Evolutionary conservation across 2,888 invertebrate species (phyloP).

Genomic region (Pheosia tremula): DNA sequence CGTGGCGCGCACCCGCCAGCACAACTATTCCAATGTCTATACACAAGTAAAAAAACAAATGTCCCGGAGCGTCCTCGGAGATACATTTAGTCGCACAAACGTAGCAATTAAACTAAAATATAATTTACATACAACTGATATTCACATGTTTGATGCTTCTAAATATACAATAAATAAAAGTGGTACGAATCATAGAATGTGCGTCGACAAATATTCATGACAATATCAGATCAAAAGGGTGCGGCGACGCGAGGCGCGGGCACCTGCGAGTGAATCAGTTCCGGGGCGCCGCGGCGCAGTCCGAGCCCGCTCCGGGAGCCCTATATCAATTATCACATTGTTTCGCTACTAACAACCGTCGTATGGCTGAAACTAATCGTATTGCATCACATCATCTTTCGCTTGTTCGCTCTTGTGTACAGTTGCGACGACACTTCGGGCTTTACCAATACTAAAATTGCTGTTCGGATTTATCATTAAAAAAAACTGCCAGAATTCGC

Average conservation of each 20-base stretch:
- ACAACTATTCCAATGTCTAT: slow-evolving; percentile 71
- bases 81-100: slow-evolving; percentile 23
- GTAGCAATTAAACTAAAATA: slow-evolving; percentile 9
- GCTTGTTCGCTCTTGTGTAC: slow-evolving; percentile 53
- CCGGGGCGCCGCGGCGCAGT: slow-evolving; percentile 19
- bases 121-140: slow-evolving; percentile 9
- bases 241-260: neutral
- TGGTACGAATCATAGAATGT: neutral
- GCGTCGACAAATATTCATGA: neutral
- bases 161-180: slow-evolving; percentile 10
- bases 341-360: slow-evolving; percentile 57
- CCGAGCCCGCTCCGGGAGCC: slow-evolving; percentile 51
- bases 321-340: slow-evolving; percentile 61
- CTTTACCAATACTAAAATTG: slow-evolving; percentile 40
- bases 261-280: slow-evolving; percentile 6
- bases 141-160: slow-evolving; percentile 9
- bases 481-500: slow-evolving; percentile 47
- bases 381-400: slow-evolving; percentile 74
- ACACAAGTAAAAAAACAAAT: slow-evolving; percentile 71
- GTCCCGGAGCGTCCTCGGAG: slow-evolving; percentile 59
- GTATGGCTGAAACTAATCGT: slow-evolving; percentile 62
- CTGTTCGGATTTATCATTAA: slow-evolving; percentile 35
- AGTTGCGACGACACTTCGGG: slow-evolving; percentile 37
- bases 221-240: slow-evolving; percentile 1
- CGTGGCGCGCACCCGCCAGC: slow-evolving; percentile 51